Conservation (phyloP, 2,888 invertebrate genomes). For the Tipula confusa region DNA sequence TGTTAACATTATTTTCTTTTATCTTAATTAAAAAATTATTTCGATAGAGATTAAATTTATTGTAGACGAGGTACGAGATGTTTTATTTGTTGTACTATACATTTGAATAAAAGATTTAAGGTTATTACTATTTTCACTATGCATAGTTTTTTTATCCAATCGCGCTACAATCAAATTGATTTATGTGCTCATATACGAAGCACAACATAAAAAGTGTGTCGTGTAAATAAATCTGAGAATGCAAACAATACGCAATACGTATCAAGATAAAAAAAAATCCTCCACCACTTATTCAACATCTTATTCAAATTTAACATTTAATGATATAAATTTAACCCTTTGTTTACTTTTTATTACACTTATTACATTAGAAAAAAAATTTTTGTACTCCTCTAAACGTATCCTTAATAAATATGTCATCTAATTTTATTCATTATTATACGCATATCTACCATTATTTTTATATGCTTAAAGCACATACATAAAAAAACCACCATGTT, state of each 20-base stretch:
- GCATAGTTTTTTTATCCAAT: not conserved
- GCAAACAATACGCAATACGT: not conserved
- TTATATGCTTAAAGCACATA: not conserved
- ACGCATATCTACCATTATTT: not conserved
- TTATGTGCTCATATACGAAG: too few relatives aligned
- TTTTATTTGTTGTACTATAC: not conserved
- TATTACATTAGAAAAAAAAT: not conserved
- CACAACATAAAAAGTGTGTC: not conserved
- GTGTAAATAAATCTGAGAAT: constrained; percentile 15
- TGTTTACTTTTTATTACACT: not conserved
- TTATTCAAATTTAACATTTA: not conserved
- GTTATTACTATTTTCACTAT: not conserved
- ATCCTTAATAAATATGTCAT: not conserved
- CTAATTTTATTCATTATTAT: not conserved
- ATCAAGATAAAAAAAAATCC: not conserved
- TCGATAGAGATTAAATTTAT: not conserved
- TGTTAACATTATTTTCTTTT: not conserved
- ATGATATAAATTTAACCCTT: not conserved
- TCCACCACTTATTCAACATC: not conserved
- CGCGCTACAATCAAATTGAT: not conserved
- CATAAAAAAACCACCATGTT: not conserved
- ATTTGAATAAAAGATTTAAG: not conserved
- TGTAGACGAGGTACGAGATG: not conserved
- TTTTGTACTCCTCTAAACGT: not conserved
- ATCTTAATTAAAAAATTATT: not conserved